phyloP scores from a whole-genome alignment of 2,797 vertebrate species.

The Cryptoblepharus egeriae region DNA sequence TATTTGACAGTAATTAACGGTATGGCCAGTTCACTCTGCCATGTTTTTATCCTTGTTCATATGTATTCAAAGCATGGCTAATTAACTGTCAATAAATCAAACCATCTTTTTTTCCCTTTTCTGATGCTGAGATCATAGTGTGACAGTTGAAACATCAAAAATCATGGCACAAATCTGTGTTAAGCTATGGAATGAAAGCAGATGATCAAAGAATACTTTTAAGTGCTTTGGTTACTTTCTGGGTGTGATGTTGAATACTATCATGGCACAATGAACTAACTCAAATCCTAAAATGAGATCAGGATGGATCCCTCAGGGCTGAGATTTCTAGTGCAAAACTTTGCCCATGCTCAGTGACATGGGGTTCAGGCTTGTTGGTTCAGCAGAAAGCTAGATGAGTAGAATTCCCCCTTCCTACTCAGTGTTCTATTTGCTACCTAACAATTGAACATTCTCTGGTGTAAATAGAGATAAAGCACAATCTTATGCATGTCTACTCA shows the following conservation, averaged over 20 bases:
- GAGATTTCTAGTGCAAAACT: background rate
- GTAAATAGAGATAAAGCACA: background rate
- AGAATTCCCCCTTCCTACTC: no score
- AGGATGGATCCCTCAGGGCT: background rate
- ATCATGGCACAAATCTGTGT: conserved; percentile 33
- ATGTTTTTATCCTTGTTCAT: background rate
- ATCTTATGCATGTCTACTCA: no score
- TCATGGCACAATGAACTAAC: background rate
- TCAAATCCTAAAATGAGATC: background rate
- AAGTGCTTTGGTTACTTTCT: conserved; percentile 7
- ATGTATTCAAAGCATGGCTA: conserved; percentile 25
- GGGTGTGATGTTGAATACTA: background rate
- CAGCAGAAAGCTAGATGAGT: no score
- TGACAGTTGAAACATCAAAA: conserved; percentile 43
- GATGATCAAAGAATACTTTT: conserved; percentile 26
- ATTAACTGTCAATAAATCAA: conserved; percentile 48
- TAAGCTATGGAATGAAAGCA: conserved; percentile 37
- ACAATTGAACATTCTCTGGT: no score
- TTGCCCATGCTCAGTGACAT: background rate
- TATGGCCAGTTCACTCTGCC: background rate
- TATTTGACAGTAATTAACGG: background rate
- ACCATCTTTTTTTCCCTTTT: conserved; percentile 2
- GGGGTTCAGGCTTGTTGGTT: background rate
- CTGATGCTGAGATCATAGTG: conserved; percentile 24
- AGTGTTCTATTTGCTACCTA: no score